Evolutionary conservation across 2,888 invertebrate genomes (phyloP), one percentile per base, ranked within the genome.

Genomic region (Leptinotarsa rubiginosa): DNA sequence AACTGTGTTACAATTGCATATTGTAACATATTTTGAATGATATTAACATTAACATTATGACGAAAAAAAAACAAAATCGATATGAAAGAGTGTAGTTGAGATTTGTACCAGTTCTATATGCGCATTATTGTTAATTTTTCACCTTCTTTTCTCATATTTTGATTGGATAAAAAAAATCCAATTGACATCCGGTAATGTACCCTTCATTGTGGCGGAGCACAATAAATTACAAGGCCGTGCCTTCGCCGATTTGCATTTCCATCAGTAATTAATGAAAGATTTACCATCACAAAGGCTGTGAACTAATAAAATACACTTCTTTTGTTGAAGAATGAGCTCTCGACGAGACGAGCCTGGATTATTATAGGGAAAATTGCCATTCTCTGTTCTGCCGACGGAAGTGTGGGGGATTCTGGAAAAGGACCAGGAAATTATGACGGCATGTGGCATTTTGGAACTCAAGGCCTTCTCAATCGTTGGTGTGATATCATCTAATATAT

Each of bases 221-320:
- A 41, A 41, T 77, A 74, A 77, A 77, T 75, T 77, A 73, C 75
- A 67, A 70, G 70, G 67, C 67, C 25, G 72, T 67, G 73, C 72
- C 56, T 65, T 59, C 54, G 56, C 67, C 74, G 75, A 78, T 76
- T 78, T 76, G 72, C 78, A 78, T 78, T 78, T 76, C 75, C 78
- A 76, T 78, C 78, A 73, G 76, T 78, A 78, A 78, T 78, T 78
- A 76, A 78, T 76, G 74, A 76, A 75, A 78, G 73, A 78, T 76
- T 78, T 75, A 76, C 73, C 78, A 76, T 76, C 70, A 76, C 78
- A 78, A 78, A 78, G 76, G 75, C 69, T 54, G 50, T 22, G 65
- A 73, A 74, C 75, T 74, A 59, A 69, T 74, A 65, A 75, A 72
- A 73, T 75, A 76, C 54, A 74, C 76, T 78, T 75, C 78, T 76